Percentiles rank a stretch among this genome's conserved stretches.
Conservation (phyloP, 2,113 vertebrate species). For the Elachura formosa region DNA sequence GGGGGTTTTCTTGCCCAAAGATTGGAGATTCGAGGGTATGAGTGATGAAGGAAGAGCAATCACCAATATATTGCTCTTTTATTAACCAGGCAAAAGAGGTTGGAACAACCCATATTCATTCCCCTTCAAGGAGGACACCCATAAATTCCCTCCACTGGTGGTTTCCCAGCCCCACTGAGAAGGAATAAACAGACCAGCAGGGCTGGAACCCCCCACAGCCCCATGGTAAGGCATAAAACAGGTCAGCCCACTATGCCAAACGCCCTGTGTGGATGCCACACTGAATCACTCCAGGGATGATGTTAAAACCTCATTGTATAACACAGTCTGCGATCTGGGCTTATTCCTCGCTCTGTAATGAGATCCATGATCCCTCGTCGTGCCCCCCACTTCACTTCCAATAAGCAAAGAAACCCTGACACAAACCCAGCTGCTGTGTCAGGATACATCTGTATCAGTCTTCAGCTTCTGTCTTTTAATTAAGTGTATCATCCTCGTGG, state of each 20-base stretch:
- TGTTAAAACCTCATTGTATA: neutral
- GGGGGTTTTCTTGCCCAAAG: neutral
- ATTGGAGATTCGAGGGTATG: fast-evolving
- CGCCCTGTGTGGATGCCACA: fast-evolving
- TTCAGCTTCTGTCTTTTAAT: slow-evolving; percentile 32
- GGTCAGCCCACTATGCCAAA: neutral
- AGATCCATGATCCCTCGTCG: neutral
- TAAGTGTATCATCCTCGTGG: slow-evolving; percentile 13
- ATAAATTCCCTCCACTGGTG: neutral
- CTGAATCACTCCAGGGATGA: neutral
- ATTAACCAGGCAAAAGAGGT: neutral
- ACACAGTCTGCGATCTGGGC: neutral
- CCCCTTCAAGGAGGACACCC: fast-evolving
- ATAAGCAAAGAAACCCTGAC: slow-evolving; percentile 12
- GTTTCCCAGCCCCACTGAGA: neutral
- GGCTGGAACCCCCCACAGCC: neutral
- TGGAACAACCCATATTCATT: neutral
- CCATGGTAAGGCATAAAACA: neutral
- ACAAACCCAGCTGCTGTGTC: slow-evolving; percentile 44
- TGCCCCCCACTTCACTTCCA: neutral
- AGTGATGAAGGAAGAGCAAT: neutral
- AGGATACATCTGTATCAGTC: slow-evolving; percentile 45
- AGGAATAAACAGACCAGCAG: neutral
- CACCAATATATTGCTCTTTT: neutral
- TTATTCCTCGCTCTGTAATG: neutral